Evolutionary conservation across 2,888 invertebrate species (phyloP).

Genomic region (Pinctada fucata): DNA sequence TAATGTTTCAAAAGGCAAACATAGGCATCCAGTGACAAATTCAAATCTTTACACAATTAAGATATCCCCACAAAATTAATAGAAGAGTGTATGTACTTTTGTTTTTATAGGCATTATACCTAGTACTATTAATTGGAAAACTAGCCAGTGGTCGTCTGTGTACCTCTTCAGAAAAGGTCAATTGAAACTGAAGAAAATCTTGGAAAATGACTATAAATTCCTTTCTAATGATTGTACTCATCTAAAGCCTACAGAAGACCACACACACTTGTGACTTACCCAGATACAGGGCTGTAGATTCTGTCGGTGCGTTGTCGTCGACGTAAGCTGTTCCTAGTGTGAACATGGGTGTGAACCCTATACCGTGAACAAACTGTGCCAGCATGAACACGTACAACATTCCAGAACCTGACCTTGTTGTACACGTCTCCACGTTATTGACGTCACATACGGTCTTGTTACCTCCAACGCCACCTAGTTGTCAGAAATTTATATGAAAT

Average conservation of each 20-base stretch:
- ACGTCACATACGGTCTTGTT: slow-evolving; percentile 6
- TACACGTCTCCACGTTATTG: slow-evolving; percentile 16
- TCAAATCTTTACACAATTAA: not conserved
- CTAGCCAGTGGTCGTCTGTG: not conserved
- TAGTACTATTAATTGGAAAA: not conserved
- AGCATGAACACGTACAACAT: slow-evolving; percentile 54
- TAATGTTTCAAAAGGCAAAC: not conserved
- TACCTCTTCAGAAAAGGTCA: not conserved
- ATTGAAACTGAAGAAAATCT: not conserved
- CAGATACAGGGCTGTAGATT: slow-evolving; percentile 54
- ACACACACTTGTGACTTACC: no score
- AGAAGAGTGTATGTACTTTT: not conserved
- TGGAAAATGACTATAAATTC: no score
- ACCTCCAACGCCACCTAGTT: not conserved
- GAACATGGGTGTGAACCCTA: slow-evolving; percentile 62
- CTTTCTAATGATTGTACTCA: no score
- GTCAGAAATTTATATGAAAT: no score
- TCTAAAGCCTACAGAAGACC: no score
- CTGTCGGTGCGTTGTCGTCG: slow-evolving; percentile 56
- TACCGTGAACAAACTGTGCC: slow-evolving; percentile 60
- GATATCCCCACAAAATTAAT: not conserved
- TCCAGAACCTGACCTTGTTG: slow-evolving; percentile 28
- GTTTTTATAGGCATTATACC: not conserved
- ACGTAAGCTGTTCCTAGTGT: slow-evolving; percentile 63
- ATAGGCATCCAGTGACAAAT: not conserved